A percentile compares a stretch with the other conserved stretches of the same genome.
Evolutionary conservation across 1,140 invertebrate species (phyloP).

Genomic region (Papilio helenus): DNA sequence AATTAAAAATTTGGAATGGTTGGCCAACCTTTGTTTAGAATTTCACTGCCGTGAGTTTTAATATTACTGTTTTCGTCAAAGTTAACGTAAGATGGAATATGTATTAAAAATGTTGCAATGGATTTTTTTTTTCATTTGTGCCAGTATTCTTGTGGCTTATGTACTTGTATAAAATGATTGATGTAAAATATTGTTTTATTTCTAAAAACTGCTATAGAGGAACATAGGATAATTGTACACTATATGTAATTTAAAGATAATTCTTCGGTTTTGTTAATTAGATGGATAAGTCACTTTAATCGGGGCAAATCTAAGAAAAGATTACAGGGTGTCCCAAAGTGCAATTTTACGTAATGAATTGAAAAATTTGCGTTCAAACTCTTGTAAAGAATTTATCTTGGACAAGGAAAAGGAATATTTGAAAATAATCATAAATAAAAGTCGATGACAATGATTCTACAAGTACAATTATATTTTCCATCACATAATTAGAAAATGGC

Average conservation of each 20-base stretch:
- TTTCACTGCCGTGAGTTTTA: no score
- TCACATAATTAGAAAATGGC: not conserved
- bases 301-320: not conserved
- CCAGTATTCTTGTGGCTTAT: constrained; percentile 12
- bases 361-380: not conserved
- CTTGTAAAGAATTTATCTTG: not conserved
- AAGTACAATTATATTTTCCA: not conserved
- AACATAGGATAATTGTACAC: not conserved
- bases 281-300: no score
- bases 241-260: not conserved
- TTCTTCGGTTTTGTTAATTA: no score
- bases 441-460: not conserved
- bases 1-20: no score
- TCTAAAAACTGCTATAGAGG: not conserved
- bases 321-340: not conserved
- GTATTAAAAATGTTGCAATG: not conserved
- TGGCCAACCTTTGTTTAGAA: no score
- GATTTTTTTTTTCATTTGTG: not conserved
- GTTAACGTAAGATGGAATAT: not conserved
- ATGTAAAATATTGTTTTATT: not conserved
- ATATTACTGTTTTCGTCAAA: not conserved
- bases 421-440: not conserved
- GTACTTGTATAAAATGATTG: not conserved
- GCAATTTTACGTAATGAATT: not conserved
- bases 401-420: not conserved